Conservation (phyloP, 2,888 invertebrate genomes). For the Drosophila hamatofila region DNA sequence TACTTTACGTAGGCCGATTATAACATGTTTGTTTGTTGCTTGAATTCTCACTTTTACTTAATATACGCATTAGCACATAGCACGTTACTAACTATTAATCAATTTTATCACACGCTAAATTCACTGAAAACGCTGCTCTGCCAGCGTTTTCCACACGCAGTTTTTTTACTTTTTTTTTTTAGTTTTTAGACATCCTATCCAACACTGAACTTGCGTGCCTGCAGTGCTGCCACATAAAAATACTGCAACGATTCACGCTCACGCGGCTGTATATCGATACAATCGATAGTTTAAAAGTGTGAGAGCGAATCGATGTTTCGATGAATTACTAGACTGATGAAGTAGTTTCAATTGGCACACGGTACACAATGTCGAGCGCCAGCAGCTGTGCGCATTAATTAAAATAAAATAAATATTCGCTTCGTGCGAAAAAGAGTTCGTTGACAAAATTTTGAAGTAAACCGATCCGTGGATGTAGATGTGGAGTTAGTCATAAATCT, state of each 20-base stretch:
- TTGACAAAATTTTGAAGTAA: slow-evolving; percentile 57
- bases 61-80: slow-evolving; percentile 18
- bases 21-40: slow-evolving; percentile 43
- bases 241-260: neutral
- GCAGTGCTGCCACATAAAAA: slow-evolving; percentile 29
- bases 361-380: slow-evolving; percentile 61
- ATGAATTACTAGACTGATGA: slow-evolving; percentile 16
- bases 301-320: slow-evolving; percentile 21
- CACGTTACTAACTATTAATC: slow-evolving; percentile 19
- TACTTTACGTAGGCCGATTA: slow-evolving; percentile 50
- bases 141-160: slow-evolving; percentile 64
- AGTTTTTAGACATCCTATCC: slow-evolving; percentile 28
- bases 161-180: slow-evolving; percentile 47
- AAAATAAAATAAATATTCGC: slow-evolving; percentile 57
- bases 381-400: slow-evolving; percentile 77
- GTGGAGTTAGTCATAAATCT: slow-evolving; percentile 42
- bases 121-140: slow-evolving; percentile 54
- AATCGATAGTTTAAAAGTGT: neutral
- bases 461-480: slow-evolving; percentile 32
- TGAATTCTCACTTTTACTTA: slow-evolving; percentile 26
- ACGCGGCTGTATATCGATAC: slow-evolving; percentile 6
- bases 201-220: slow-evolving; percentile 28
- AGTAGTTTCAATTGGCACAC: slow-evolving; percentile 56
- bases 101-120: slow-evolving; percentile 32
- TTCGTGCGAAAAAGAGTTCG: slow-evolving; percentile 65